phyloP scores from a whole-genome alignment of 1,140 invertebrate species.

The Sarcophaga bullata region DNA sequence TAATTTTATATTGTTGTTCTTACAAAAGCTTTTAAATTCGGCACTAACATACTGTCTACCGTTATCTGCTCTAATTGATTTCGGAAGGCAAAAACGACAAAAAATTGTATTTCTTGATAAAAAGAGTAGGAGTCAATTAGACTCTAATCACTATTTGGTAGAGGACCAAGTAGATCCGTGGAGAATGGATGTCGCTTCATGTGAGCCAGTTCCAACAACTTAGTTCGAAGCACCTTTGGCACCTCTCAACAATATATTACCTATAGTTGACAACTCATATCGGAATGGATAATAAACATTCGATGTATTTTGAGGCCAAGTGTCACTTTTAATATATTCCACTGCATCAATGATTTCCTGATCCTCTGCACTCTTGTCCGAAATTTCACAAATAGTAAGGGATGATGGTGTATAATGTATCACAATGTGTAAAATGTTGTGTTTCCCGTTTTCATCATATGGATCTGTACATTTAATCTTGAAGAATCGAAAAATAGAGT shows the following conservation, averaged over 20 bases:
- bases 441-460: conserved; percentile 27
- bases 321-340: background rate
- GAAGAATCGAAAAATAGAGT: conserved; percentile 36
- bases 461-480: background rate
- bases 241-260: conserved; percentile 36
- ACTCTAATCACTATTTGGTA: conserved; percentile 52
- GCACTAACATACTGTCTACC: conserved; percentile 36
- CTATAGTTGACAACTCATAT: conserved; percentile 8
- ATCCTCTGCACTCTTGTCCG: conserved; percentile 44
- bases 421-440: conserved; percentile 44
- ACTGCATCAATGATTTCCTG: conserved; percentile 46
- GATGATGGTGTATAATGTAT: conserved; percentile 33
- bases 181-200: too few species aligned
- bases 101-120: conserved; percentile 53
- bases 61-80: conserved; percentile 45
- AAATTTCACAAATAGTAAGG: conserved; percentile 44
- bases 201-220: conserved; percentile 56
- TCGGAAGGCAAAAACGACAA: conserved; percentile 42
- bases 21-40: conserved; percentile 31
- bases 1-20: conserved; percentile 28
- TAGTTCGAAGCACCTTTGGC: conserved; percentile 43
- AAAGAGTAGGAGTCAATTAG: conserved; percentile 52
- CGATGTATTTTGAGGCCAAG: background rate
- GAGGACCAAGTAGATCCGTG: conserved; percentile 57
- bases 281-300: conserved; percentile 27